Percentiles rank a stretch among this genome's conserved stretches.
These are phyloP conservation scores for Pseudomyrmex sp. DNA, from an alignment of 1,140 invertebrate species.

Conservation along the genomic window DNA sequence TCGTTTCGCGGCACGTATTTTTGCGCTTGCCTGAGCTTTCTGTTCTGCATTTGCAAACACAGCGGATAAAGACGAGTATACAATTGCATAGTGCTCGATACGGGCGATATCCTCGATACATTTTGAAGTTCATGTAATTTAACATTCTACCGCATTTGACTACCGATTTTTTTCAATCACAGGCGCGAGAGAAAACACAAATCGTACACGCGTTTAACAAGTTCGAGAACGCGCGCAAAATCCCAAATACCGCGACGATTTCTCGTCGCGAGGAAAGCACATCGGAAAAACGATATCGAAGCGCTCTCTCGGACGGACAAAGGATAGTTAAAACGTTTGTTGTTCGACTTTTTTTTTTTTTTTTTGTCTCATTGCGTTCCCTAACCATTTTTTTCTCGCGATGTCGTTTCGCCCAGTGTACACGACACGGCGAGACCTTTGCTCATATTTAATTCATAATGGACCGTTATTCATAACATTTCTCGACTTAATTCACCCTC, in stretches of 20 bases:
- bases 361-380: neutral
- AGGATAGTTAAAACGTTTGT: conserved; percentile 13
- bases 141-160: conserved; percentile 8
- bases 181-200: neutral
- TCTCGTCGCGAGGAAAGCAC: neutral
- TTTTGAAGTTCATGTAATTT: conserved; percentile 43
- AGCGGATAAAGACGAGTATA: neutral
- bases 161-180: conserved; percentile 47
- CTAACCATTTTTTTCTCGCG: conserved; percentile 7
- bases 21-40: neutral
- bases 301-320: conserved; percentile 4
- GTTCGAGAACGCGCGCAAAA: conserved; percentile 16
- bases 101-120: neutral
- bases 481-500: conserved; percentile 27
- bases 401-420: neutral
- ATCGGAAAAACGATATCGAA: conserved; percentile 22
- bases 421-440: conserved; percentile 10
- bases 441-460: conserved; percentile 66
- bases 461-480: conserved; percentile 38
- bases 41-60: neutral
- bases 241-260: neutral
- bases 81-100: neutral
- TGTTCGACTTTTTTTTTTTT: neutral
- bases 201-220: neutral
- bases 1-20: neutral